A percentile compares a stretch with the other conserved stretches of the same genome.
These are phyloP conservation scores for Sorex fumeus DNA, from an alignment of 2,113 vertebrate genomes.

Conservation along the genomic window DNA sequence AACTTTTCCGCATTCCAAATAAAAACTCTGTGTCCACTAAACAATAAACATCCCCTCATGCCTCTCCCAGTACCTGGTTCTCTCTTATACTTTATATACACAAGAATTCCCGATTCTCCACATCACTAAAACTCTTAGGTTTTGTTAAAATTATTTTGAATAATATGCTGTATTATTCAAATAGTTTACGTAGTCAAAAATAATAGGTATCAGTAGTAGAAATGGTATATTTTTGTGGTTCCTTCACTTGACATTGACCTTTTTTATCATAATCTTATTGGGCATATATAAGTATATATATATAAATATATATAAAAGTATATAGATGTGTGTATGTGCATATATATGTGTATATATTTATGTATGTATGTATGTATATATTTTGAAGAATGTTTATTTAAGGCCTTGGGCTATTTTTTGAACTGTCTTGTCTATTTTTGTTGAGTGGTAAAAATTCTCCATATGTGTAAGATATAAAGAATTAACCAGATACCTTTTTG, in stretches of 20 bases:
- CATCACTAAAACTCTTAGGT: neutral
- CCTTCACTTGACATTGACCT: neutral
- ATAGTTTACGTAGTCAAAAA: neutral
- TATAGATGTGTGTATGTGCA: neutral
- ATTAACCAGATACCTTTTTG: neutral
- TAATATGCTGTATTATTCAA: too few relatives aligned
- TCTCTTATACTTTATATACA: neutral
- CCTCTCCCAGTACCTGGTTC: neutral
- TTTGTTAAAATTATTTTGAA: neutral
- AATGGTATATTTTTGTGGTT: neutral
- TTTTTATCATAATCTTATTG: neutral
- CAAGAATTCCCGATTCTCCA: neutral
- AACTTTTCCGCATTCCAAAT: neutral
- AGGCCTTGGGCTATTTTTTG: neutral
- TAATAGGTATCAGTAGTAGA: neutral
- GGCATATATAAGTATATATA: neutral
- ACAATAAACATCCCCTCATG: neutral
- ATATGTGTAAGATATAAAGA: neutral
- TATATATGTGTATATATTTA: neutral
- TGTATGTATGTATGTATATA: neutral
- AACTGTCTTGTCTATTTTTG: neutral
- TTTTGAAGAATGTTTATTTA: slow-evolving; percentile 4
- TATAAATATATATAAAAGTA: neutral
- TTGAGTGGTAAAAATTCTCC: neutral
- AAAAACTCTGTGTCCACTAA: slow-evolving; percentile 12